phyloP scores from a whole-genome alignment of 1,140 invertebrate genomes.

The Anagrus nilaparvatae region DNA sequence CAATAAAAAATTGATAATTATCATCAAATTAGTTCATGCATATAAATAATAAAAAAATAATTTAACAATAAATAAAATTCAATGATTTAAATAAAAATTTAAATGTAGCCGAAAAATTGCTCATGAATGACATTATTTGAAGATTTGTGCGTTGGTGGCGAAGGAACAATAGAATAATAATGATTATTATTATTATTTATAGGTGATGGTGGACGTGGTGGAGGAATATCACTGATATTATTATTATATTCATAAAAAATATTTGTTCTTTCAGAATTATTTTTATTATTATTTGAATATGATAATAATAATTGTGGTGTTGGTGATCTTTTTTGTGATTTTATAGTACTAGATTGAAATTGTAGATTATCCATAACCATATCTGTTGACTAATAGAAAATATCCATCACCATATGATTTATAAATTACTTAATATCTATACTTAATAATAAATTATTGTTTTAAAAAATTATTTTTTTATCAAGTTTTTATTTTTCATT shows the following conservation, averaged over 20 bases:
- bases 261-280: too few relatives aligned
- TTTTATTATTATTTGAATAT: too few relatives aligned
- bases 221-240: constrained; percentile 27
- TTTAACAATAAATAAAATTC: too few relatives aligned
- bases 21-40: too few relatives aligned
- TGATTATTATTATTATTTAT: constrained; percentile 23
- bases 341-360: too few relatives aligned
- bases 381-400: constrained; percentile 64
- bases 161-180: constrained; percentile 31
- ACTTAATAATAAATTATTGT: too few relatives aligned
- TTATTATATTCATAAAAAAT: constrained; percentile 31
- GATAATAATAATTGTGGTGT: constrained; percentile 38
- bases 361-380: constrained; percentile 66
- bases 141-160: constrained; percentile 36
- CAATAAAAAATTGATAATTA: too few relatives aligned
- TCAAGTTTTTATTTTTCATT: too few relatives aligned
- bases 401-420: constrained; percentile 35
- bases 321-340: too few relatives aligned
- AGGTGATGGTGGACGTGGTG: constrained; percentile 25
- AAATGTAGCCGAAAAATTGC: constrained; percentile 59
- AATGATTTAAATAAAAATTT: constrained; percentile 25
- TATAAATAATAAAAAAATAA: too few relatives aligned
- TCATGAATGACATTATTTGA: constrained; percentile 49
- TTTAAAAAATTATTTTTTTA: too few relatives aligned
- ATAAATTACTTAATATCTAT: too few relatives aligned